phyloP scores from a whole-genome alignment of 2,888 invertebrate species.

The Teinopalpus imperialis region DNA sequence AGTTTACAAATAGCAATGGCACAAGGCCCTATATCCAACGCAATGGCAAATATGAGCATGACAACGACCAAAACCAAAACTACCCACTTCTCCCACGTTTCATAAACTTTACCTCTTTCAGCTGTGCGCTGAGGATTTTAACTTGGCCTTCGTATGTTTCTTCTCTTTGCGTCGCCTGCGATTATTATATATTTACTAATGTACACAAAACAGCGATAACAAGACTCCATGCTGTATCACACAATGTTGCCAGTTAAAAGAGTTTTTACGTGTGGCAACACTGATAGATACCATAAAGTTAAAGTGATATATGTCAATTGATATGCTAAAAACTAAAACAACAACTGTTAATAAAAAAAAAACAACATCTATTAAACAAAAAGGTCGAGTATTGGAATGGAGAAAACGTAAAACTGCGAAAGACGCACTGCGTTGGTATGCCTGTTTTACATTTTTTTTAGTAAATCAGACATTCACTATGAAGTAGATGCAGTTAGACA shows the following conservation, averaged over 20 bases:
- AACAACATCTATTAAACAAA: slow-evolving; percentile 51
- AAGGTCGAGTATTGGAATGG: slow-evolving; percentile 38
- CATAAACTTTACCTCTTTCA: slow-evolving; percentile 92
- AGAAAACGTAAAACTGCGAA: slow-evolving; percentile 49
- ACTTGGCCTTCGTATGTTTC: slow-evolving; percentile 96
- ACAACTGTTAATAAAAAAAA: slow-evolving; percentile 41
- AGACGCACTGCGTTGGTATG: slow-evolving; percentile 52
- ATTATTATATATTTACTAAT: slow-evolving; percentile 73
- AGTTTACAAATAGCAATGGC: slow-evolving; percentile 20
- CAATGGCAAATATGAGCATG: slow-evolving; percentile 63
- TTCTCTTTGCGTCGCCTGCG: slow-evolving; percentile 96
- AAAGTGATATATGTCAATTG: slow-evolving; percentile 30
- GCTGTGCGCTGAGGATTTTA: slow-evolving; percentile 92
- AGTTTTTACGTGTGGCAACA: slow-evolving; percentile 33
- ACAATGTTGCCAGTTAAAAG: slow-evolving; percentile 38
- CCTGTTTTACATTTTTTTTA: slow-evolving; percentile 32
- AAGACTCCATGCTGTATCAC: slow-evolving; percentile 61
- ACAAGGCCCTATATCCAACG: slow-evolving; percentile 42
- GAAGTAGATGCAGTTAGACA: slow-evolving; percentile 66
- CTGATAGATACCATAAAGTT: slow-evolving; percentile 44
- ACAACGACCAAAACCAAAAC: slow-evolving; percentile 72
- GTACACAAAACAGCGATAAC: slow-evolving; percentile 68
- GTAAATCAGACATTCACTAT: slow-evolving; percentile 51
- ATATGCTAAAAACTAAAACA: slow-evolving; percentile 32
- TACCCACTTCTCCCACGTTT: slow-evolving; percentile 53